Conservation (phyloP, 1,140 invertebrate genomes). For the Ruditapes philippinarum region DNA sequence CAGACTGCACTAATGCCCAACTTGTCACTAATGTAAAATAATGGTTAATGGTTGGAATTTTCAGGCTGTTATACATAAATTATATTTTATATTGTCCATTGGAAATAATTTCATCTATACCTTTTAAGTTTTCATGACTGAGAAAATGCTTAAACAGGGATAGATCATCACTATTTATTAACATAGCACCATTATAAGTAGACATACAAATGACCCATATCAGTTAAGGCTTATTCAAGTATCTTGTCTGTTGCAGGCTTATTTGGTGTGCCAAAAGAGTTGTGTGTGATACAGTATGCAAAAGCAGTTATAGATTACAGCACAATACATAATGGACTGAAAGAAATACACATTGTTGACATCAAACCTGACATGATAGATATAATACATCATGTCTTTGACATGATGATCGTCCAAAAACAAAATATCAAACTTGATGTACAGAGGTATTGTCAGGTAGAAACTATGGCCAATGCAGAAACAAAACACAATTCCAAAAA, state of each 20-base stretch:
- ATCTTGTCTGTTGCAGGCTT: background rate
- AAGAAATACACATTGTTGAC: constrained; percentile 41
- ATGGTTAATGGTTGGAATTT: too few relatives aligned
- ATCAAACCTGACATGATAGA: background rate
- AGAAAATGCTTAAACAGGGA: too few relatives aligned
- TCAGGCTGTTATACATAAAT: too few relatives aligned
- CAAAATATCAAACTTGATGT: background rate
- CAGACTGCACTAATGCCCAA: background rate
- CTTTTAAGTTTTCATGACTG: too few relatives aligned
- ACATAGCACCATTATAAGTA: too few relatives aligned
- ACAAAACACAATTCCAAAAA: background rate
- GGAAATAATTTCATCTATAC: too few relatives aligned
- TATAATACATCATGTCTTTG: background rate
- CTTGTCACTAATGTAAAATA: too few relatives aligned
- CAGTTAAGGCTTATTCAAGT: too few relatives aligned
- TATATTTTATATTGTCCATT: too few relatives aligned
- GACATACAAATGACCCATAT: too few relatives aligned
- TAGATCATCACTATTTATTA: too few relatives aligned
- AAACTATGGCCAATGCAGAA: too few relatives aligned
- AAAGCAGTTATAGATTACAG: constrained; percentile 6
- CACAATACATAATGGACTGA: background rate
- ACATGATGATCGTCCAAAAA: background rate
- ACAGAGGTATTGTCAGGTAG: background rate
- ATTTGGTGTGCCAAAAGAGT: background rate
- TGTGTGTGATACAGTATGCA: constrained; percentile 27